phyloP scores from a whole-genome alignment of 2,888 invertebrate genomes.

The Nephrotoma flavescens region DNA sequence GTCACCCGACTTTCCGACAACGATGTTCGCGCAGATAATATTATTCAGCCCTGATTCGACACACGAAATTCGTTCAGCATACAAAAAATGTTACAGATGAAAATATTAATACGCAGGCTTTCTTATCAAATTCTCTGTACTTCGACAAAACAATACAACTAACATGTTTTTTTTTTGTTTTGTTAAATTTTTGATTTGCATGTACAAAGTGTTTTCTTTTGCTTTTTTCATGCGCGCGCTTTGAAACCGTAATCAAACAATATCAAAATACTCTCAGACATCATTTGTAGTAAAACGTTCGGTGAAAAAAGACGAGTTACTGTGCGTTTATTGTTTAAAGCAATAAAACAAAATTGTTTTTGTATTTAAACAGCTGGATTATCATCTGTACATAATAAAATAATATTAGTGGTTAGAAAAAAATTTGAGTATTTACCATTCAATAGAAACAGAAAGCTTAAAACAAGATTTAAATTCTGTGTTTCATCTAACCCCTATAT shows the following conservation, averaged over 20 bases:
- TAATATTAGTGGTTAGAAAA: neutral
- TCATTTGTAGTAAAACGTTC: neutral
- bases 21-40: too few relatives aligned
- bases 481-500: neutral
- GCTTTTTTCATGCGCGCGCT: neutral
- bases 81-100: neutral
- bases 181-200: neutral
- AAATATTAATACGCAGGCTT: neutral
- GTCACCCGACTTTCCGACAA: too few relatives aligned
- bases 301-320: neutral
- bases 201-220: neutral
- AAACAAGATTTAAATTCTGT: neutral
- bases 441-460: neutral
- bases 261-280: neutral
- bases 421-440: neutral
- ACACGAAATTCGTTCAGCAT: neutral
- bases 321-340: neutral
- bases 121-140: neutral
- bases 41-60: too few relatives aligned
- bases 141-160: neutral
- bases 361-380: neutral
- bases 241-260: neutral
- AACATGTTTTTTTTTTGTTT: neutral
- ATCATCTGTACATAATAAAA: neutral
- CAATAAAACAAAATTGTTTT: neutral